A percentile compares a stretch with the other conserved stretches of the same genome.
Conservation (phyloP, 2,113 vertebrate genomes). For the Camelus bactrianus region DNA sequence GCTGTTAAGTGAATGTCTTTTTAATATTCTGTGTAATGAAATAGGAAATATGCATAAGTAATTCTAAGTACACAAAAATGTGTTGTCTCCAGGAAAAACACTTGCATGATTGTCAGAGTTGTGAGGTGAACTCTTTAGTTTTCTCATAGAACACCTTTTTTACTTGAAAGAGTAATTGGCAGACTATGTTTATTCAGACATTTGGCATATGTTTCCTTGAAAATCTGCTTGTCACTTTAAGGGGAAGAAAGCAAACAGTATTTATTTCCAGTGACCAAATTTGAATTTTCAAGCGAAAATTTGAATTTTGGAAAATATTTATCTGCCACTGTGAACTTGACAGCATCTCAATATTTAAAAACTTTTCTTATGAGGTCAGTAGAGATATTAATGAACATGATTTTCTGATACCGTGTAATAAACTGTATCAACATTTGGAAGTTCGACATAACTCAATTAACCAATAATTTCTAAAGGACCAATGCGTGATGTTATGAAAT, state of each 20-base stretch:
- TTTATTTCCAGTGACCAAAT: neutral
- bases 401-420: slow-evolving; percentile 16
- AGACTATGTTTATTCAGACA: neutral
- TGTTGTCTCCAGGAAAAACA: neutral
- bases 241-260: neutral
- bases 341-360: neutral
- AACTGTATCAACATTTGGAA: slow-evolving; percentile 23
- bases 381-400: neutral
- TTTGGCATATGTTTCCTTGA: neutral
- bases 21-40: neutral
- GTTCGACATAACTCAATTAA: neutral
- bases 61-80: neutral
- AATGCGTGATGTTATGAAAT: neutral
- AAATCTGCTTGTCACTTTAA: slow-evolving; percentile 11
- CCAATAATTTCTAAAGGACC: neutral
- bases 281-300: neutral
- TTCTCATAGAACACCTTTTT: neutral
- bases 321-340: neutral
- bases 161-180: neutral
- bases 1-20: neutral
- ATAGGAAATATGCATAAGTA: neutral
- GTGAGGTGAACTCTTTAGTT: neutral
- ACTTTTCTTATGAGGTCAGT: neutral
- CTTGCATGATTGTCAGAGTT: neutral
- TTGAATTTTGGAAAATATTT: slow-evolving; percentile 24